Percentiles rank a stretch among this genome's conserved stretches.
Conservation (phyloP, 2,888 invertebrate species). For the Dicyrtomina minuta region DNA sequence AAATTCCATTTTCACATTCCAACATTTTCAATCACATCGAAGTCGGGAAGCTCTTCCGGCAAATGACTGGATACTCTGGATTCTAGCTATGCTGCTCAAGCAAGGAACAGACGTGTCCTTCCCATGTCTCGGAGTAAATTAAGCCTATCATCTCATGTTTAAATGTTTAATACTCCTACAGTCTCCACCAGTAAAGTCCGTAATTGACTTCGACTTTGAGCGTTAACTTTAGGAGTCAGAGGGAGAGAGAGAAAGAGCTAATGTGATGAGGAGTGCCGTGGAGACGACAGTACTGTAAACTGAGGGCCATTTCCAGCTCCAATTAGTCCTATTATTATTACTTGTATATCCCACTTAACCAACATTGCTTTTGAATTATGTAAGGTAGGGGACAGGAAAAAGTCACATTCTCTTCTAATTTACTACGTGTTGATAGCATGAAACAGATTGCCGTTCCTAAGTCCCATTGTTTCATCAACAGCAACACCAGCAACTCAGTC, state of each 20-base stretch:
- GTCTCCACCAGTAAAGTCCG: neutral
- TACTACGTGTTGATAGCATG: no score
- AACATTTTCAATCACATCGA: conserved; percentile 12
- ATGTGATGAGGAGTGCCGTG: neutral
- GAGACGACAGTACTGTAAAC: neutral
- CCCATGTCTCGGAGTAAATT: no score
- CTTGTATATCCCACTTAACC: neutral
- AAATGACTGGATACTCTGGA: no score
- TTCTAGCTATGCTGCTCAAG: no score
- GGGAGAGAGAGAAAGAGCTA: neutral
- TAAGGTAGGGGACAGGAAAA: no score
- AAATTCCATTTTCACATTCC: conserved; percentile 17
- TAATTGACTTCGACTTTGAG: neutral
- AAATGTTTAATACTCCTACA: neutral
- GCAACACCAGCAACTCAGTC: no score
- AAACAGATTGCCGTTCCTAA: no score
- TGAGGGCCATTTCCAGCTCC: neutral
- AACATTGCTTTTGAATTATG: neutral
- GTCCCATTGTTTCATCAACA: no score
- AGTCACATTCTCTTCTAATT: no score
- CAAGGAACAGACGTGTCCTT: no score
- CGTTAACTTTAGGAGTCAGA: neutral
- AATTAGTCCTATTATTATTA: conserved; percentile 14
- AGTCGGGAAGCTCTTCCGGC: conserved; percentile 2
- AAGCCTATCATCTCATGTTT: no score